Evolutionary conservation across 2,113 vertebrate genomes (phyloP).

Genomic region (Thinocorus orbignyianus): DNA sequence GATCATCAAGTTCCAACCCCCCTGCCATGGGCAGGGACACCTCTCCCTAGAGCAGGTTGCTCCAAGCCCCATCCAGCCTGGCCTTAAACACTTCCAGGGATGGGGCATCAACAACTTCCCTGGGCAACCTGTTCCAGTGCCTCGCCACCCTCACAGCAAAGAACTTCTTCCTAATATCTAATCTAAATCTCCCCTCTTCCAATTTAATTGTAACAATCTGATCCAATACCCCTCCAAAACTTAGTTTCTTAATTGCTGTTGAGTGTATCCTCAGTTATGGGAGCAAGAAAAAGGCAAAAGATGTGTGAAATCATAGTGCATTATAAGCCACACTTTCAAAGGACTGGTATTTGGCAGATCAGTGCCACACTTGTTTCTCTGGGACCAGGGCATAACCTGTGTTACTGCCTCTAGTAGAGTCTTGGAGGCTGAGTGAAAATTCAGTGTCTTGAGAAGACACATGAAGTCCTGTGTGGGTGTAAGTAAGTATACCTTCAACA

Average conservation of each 20-base stretch:
- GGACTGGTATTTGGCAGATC: background rate
- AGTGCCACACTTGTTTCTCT: background rate
- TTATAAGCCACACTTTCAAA: background rate
- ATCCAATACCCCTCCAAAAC: background rate
- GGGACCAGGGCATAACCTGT: background rate
- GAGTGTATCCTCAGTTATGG: background rate
- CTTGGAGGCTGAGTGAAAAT: background rate
- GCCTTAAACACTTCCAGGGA: too few species aligned
- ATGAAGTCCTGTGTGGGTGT: accelerated
- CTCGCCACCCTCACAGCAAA: too few species aligned
- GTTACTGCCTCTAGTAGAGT: background rate
- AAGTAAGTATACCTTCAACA: background rate
- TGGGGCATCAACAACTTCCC: too few species aligned
- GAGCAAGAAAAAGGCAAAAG: background rate
- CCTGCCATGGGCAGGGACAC: too few species aligned
- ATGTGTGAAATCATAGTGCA: background rate
- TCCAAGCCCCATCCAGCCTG: too few species aligned
- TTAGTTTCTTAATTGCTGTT: background rate
- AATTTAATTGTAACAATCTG: background rate
- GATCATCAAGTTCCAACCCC: too few species aligned
- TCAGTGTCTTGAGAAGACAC: background rate
- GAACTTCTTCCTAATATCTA: too few species aligned
- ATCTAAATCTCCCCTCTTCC: too few species aligned
- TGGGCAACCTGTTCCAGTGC: too few species aligned
- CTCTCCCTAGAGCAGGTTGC: too few species aligned